Base-by-base conservation (phyloP, 2,113 vertebrate genomes). In the Ifrita kowaldi region DNA sequence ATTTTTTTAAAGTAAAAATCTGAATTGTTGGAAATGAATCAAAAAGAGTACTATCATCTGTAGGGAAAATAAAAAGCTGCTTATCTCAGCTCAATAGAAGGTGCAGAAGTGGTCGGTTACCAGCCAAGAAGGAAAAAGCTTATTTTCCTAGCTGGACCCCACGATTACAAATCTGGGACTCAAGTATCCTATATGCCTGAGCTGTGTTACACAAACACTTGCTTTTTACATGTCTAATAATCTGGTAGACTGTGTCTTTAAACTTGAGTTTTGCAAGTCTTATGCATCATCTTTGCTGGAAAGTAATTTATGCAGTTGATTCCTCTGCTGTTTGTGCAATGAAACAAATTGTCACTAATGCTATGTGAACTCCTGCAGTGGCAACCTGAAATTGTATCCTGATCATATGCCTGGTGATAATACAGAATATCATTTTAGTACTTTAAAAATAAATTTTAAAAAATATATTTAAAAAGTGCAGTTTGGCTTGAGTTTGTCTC, bases 91-190 rank as follows among this genome's bases (percentile, higher is more conserved):
- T 3, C 57, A 35, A 53, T 18, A 53, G 22, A 37, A 70, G 9
- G 47, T 73, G 68, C 27, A 33, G 56, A 70, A 69, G 35, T 18
- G 46, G 64, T 69, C 70, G 64, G 39, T 53, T 65, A 67, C 23
- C 16, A 68, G 39, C 17, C 28, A 19, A 42, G 71, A 42, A 57
- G 39, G 42, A 47, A 78, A 60, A 33, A 12, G 1, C 14, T 52
- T 68, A 1, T 15, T 22, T 69, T 73, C 14, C 5, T 49, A 30
- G n/a, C 14, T 80, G 50, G 77, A 26, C 10, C 14, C 16, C 13
- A 49, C 67, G 73, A 16, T 33, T 57, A 7, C 0, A 4, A 39
- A 47, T 57, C 20, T 0, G 0, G 39, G n/a, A 18, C 62, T 78
- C 39, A 78, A 59, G 53, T 70, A 77, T 90, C 68, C 22, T 4